Conservation (phyloP, 2,888 invertebrate species). For the Eilema depressum region DNA sequence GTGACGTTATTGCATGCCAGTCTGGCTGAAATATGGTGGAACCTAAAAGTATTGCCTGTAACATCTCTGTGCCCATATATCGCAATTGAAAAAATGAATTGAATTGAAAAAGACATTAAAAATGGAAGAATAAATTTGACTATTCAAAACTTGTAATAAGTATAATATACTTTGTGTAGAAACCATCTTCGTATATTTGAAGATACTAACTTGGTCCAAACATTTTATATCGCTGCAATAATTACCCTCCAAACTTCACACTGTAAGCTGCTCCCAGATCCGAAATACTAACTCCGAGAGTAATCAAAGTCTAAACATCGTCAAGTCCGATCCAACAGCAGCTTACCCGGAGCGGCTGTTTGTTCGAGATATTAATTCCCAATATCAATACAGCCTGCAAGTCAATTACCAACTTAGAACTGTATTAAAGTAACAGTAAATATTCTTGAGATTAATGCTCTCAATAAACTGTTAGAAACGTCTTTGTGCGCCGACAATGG, state of each 20-base stretch:
- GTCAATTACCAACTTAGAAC: conserved; percentile 29
- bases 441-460: conserved; percentile 39
- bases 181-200: neutral
- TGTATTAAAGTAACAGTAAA: conserved; percentile 44
- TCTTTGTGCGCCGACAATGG: conserved; percentile 39
- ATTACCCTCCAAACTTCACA: neutral
- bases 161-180: neutral
- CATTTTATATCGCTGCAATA: neutral
- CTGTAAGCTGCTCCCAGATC: neutral
- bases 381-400: conserved; percentile 28
- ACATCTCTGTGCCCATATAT: too few relatives aligned
- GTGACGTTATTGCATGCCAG: too few relatives aligned
- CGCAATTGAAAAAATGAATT: too few relatives aligned
- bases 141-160: too few relatives aligned
- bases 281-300: conserved; percentile 1
- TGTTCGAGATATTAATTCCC: conserved; percentile 28
- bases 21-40: too few relatives aligned
- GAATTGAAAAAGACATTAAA: too few relatives aligned
- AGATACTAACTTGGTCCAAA: neutral
- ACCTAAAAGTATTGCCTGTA: too few relatives aligned
- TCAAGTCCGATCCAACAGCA: conserved; percentile 13
- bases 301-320: conserved; percentile 12
- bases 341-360: conserved; percentile 18
- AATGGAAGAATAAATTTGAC: too few relatives aligned
- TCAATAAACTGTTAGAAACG: conserved; percentile 26